phyloP scores from a whole-genome alignment of 2,797 vertebrate genomes.

The Cossypha caffra region DNA sequence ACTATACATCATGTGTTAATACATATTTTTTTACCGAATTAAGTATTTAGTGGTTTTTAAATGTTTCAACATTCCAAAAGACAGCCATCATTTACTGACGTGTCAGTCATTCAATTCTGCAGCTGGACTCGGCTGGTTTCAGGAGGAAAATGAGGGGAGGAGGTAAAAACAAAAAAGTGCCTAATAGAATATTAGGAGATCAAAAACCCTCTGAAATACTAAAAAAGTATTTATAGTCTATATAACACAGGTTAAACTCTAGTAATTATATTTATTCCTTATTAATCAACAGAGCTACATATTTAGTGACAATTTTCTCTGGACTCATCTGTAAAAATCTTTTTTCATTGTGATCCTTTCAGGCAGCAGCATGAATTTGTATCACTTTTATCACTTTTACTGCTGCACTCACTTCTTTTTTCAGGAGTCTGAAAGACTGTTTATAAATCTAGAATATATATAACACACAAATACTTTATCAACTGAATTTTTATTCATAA shows the following conservation, averaged over 20 bases:
- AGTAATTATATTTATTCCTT: neutral
- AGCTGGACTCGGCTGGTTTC: neutral
- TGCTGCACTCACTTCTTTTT: neutral
- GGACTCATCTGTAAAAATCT: neutral
- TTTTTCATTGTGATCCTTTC: neutral
- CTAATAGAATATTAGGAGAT: neutral
- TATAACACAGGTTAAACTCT: neutral
- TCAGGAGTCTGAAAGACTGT: neutral
- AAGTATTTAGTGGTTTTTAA: neutral
- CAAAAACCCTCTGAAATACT: neutral
- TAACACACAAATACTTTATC: neutral
- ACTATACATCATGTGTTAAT: neutral
- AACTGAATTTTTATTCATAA: slow-evolving; percentile 1
- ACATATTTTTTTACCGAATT: neutral
- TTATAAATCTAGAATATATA: slow-evolving; percentile 20
- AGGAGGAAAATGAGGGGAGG: neutral
- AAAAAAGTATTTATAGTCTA: neutral
- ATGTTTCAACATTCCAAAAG: neutral
- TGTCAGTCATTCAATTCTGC: neutral
- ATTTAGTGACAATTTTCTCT: neutral
- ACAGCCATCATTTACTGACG: neutral
- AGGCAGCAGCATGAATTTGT: neutral
- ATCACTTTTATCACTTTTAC: slow-evolving; percentile 7
- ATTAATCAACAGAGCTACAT: neutral
- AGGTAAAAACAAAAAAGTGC: neutral